Base-by-base conservation (phyloP, 2,113 vertebrate species). In the Myocastor coypus region DNA sequence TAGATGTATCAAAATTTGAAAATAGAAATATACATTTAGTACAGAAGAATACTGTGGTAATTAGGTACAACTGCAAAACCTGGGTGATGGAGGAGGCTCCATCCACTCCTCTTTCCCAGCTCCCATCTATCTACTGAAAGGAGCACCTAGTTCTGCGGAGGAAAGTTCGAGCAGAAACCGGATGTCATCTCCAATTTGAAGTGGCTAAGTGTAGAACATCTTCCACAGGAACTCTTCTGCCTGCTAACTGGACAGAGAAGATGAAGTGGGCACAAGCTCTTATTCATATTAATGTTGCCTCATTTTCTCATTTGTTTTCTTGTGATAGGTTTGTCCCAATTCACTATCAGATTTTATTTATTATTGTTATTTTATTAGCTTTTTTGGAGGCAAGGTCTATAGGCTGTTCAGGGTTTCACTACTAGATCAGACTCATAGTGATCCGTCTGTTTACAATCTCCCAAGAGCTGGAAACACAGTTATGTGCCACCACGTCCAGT, bases 101-200 rank as follows among this genome's bases (percentile, higher is more conserved):
- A 20, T 73, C 4, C 93, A 75, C 22, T 50, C 77, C 2, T 66
- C 26, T 57, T 91, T 64, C 66, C 37, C 7, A 34, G 14, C 2
- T 10, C 14, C 61, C 6, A 24, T 57, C 8, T 3, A 50, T 81
- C 37, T 84, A 2, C 78, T 5, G 66, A 17, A 26, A 87, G 30
- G n/a, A 80, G 0, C 5, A 1, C 14, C 40, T 77, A 0, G 1
- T 69, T 91, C 46, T 69, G 5, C 52, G 1, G 0, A 40, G 4
- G 4, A 13, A 7, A 24, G 24, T n/a, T 42, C 8, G 8, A 9
- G 40, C 57, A 68, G 20, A 61, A 82, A 28, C 9, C 30, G 0
- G 14, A 7, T 80, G 66, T 32, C 11, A 9, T 1, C 4, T 77
- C 5, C 20, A 30, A 19, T 1, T 19, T 64, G 11, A 80, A 19